Base-by-base conservation (phyloP, 2,797 vertebrate genomes). In the Spheniscus humboldti region DNA sequence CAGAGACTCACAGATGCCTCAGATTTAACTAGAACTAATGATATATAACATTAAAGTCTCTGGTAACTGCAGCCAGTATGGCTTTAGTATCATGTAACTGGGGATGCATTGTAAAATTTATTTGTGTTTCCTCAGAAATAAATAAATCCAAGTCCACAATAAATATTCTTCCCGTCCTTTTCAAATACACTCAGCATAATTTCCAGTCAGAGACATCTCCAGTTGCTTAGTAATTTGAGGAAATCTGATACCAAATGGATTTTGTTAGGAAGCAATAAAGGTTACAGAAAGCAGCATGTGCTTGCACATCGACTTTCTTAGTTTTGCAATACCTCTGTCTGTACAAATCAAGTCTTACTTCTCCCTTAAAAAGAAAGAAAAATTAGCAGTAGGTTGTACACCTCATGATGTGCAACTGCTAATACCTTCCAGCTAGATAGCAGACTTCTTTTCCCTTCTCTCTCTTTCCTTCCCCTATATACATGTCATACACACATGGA, bases 401-500 rank as follows among this genome's bases (percentile, higher is more conserved):
- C 28, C 31, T 68, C 17, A 3, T 8, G 50, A 16, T 18, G 39
- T 31, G 48, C n/a, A 63, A 50, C n/a, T 74, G 50, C 66, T 30
- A 23, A 43, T 7, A 33, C 10, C 25, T 72, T 52, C 50, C 16
- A 66, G 1, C 11, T 31, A 7, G 20, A 28, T 1, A 71, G n/a
- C 8, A 41, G 47, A 55, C 23, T 68, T 5, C 39, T 85, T 18
- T n/a, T 50, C 24, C 27, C 30, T 52, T n/a, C 23, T 64, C 22
- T 12, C 13, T 28, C 23, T 73, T 41, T 25, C 47, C 28, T 57
- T 60, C 59, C n/a, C 59, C 22, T 20, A 5, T 20, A 15, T 4
- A 23, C 1, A 0, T 13, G 5, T 13, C 50, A 41, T 0, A 37
- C 11, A 17, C 47, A 28, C 0, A 0, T 45, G 19, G 20, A 4